These are phyloP conservation scores for Ormyrus thymus DNA, from an alignment of 2,888 invertebrate genomes.

Conservation along the genomic window DNA sequence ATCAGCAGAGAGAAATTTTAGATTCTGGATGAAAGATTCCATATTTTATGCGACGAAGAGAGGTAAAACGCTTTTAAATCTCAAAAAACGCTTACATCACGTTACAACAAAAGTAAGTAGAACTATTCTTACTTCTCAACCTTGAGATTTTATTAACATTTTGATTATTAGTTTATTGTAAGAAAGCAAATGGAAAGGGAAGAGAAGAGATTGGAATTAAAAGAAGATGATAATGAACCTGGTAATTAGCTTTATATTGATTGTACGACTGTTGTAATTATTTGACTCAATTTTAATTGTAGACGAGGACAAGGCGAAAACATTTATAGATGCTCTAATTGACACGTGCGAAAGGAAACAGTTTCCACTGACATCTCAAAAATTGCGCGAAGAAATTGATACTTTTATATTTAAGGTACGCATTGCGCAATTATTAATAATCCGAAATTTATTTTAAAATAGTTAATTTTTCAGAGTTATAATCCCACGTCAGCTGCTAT, in stretches of 20 bases:
- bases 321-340: constrained; percentile 43
- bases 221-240: background rate
- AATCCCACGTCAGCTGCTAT: constrained; percentile 77
- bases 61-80: constrained; percentile 59
- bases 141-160: background rate
- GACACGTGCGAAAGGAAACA: constrained; percentile 1
- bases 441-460: too few species aligned
- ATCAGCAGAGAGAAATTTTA: constrained; percentile 55
- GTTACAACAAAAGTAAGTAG: constrained; percentile 58
- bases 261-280: too few species aligned
- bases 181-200: constrained; percentile 12
- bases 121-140: background rate
- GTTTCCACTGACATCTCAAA: constrained; percentile 21
- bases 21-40: constrained; percentile 62
- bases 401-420: constrained; percentile 77
- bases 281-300: background rate
- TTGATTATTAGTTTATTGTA: constrained; percentile 20
- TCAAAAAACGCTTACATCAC: constrained; percentile 57
- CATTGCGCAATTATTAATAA: background rate
- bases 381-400: constrained; percentile 75
- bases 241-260: constrained; percentile 15
- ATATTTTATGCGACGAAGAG: constrained; percentile 57
- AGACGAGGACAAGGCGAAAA: background rate
- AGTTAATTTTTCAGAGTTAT: constrained; percentile 71
- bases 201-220: background rate